These are phyloP conservation scores for Pangasianodon hypophthalmus DNA, from an alignment of 2,113 vertebrate genomes.

Conservation along the genomic window DNA sequence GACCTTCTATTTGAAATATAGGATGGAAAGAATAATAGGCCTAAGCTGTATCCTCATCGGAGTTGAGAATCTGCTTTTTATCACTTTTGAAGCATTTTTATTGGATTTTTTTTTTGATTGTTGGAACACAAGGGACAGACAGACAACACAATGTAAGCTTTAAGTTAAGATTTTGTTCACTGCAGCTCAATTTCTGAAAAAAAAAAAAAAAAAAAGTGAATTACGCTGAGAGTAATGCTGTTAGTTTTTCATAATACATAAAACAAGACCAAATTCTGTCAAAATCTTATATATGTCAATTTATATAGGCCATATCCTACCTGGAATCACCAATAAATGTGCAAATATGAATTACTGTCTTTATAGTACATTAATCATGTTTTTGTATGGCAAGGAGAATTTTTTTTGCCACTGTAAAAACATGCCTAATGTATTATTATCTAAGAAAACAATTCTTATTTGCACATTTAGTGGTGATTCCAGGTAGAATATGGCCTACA, in stretches of 20 bases:
- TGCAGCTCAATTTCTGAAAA: not conserved
- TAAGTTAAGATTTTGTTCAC: slow-evolving; percentile 6
- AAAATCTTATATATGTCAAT: not conserved
- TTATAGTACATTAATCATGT: not conserved
- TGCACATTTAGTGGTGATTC: slow-evolving; percentile 1
- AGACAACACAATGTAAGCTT: not conserved
- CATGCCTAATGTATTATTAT: not conserved
- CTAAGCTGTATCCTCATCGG: slow-evolving; percentile 31
- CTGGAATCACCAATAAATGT: not conserved
- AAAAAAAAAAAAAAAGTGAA: not conserved
- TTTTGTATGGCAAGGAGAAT: not conserved
- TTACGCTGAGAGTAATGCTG: not conserved
- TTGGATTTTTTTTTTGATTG: slow-evolving; percentile 16
- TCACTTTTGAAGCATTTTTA: slow-evolving; percentile 33
- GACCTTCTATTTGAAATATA: slow-evolving; percentile 46
- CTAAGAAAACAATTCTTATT: not conserved
- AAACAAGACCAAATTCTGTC: not conserved
- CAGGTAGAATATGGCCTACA: not conserved
- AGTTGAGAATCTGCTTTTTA: slow-evolving; percentile 36
- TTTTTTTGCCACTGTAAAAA: not conserved
- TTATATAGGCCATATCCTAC: not conserved
- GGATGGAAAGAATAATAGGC: slow-evolving; percentile 33
- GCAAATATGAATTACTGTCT: not conserved
- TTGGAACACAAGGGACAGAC: not conserved
- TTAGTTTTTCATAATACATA: not conserved